These are phyloP conservation scores for Salpingus planirostris DNA, from an alignment of 2,888 invertebrate genomes.

Conservation along the genomic window DNA sequence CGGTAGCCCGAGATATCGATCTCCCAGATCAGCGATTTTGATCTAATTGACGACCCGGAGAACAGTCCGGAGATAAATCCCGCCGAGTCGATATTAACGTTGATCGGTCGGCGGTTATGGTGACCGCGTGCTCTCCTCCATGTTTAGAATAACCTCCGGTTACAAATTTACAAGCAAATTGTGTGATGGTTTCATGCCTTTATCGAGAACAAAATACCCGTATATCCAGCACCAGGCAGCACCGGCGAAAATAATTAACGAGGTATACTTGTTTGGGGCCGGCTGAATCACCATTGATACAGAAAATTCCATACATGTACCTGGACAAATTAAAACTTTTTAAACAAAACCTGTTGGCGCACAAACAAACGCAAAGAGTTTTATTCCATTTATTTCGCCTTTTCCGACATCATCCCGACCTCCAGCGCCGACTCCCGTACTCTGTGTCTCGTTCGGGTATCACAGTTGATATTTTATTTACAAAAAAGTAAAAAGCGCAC, in stretches of 20 bases:
- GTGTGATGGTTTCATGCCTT: conserved; percentile 24
- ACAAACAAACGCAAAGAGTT: too few relatives aligned
- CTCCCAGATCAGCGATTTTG: conserved; percentile 32
- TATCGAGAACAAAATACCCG: conserved; percentile 26
- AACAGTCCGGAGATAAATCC: conserved; percentile 7
- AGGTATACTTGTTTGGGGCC: conserved; percentile 10
- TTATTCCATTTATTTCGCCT: too few relatives aligned
- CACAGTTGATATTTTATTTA: neutral
- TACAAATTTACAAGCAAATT: conserved; percentile 35
- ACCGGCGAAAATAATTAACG: conserved; percentile 14
- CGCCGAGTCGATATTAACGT: conserved; percentile 3
- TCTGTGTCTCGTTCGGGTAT: too few relatives aligned
- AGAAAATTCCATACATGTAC: conserved; percentile 7
- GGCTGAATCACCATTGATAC: conserved; percentile 9
- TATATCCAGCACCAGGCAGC: too few relatives aligned
- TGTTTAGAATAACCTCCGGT: conserved; percentile 2
- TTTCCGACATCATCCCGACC: too few relatives aligned
- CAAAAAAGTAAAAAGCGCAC: too few relatives aligned
- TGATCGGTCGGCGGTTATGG: too few relatives aligned
- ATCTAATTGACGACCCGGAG: conserved; percentile 33
- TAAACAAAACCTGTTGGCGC: conserved; percentile 5
- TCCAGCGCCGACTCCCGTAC: too few relatives aligned
- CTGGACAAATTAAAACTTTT: conserved; percentile 11
- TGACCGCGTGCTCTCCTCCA: too few relatives aligned
- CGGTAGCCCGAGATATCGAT: conserved; percentile 32